Evolutionary conservation across 2,113 vertebrate genomes (phyloP).

Genomic region (Pampusana beccarii): DNA sequence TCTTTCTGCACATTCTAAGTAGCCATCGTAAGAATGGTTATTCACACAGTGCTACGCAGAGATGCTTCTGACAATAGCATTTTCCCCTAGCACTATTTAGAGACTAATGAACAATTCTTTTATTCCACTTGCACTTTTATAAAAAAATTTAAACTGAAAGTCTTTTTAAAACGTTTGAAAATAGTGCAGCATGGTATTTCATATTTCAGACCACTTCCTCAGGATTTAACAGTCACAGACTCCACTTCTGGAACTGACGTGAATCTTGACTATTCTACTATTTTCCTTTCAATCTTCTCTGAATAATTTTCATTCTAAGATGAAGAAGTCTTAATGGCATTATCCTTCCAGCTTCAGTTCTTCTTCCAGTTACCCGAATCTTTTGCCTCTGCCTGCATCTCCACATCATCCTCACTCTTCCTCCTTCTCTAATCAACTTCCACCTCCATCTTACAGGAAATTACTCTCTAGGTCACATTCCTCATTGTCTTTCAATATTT

Average conservation of each 20-base stretch:
- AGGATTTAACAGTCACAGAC: not conserved
- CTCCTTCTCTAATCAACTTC: fast-evolving
- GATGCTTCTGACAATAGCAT: not conserved
- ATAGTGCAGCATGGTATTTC: not conserved
- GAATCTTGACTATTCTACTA: not conserved
- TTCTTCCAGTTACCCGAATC: not conserved
- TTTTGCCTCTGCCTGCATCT: not conserved
- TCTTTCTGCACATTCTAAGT: not conserved
- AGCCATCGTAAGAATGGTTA: not conserved
- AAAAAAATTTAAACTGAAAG: not conserved
- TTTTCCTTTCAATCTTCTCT: not conserved
- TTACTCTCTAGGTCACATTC: not conserved
- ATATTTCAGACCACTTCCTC: not conserved
- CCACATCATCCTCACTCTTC: not conserved
- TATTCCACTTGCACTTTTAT: not conserved
- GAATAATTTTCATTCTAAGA: not conserved
- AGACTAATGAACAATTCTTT: not conserved
- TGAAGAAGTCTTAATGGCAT: not conserved
- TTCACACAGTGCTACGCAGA: not conserved
- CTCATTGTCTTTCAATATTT: not conserved
- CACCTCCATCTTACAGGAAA: not conserved
- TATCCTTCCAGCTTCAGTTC: not conserved
- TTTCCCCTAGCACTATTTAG: not conserved
- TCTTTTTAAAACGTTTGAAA: not conserved
- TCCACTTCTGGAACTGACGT: not conserved